Base-by-base conservation (phyloP, 1,140 invertebrate genomes). In the Platyscapa corneri region DNA sequence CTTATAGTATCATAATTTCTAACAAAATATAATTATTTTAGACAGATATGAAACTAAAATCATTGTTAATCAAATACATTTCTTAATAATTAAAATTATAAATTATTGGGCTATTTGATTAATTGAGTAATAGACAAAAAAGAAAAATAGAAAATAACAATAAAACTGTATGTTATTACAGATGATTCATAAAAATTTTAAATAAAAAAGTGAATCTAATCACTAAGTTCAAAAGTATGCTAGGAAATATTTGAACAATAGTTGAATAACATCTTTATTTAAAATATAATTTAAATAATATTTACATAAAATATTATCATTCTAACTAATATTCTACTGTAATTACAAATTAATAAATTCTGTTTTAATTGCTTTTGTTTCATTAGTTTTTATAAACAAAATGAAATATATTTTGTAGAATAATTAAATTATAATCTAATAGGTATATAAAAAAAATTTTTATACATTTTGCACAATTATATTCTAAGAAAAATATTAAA, bases 401-500 rank as follows among this genome's bases (percentile, higher is more conserved):
- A 49, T 30, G 39, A 53, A 76, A 42, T 7, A 30, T 1, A 53
- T 76, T 76, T 20, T 76, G 30, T 53, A 53, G 32, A 18, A 23
- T 53, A 76, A 34, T 34, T 30, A 30, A 49, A 76, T 53, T 18
- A 14, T 16, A 46, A 76, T 49, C 27, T 30, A 20, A 75, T 75
- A 46, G 20, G 7, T 2, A 49, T 46, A 49, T 46, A 30, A 3
- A 20, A 53, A 6, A 23, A 37, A 64, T n/a, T 37, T 78, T 77
- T 49, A 6, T 77, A 77, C 12, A 56, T 77, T 77, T 39, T 64
- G 0, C 18, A 60, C 10, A 64, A 39, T 7, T 37, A 10, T 60
- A 64, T 64, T 64, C 7, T 37, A 79, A n/a, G 49, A 64, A 77
- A 75, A 39, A 37, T 74, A 23, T n/a, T 32, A 27, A 83, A n/a